Conservation (phyloP, 37 sponge, comb jelly and placozoan species). For the Oopsacas minuta region DNA sequence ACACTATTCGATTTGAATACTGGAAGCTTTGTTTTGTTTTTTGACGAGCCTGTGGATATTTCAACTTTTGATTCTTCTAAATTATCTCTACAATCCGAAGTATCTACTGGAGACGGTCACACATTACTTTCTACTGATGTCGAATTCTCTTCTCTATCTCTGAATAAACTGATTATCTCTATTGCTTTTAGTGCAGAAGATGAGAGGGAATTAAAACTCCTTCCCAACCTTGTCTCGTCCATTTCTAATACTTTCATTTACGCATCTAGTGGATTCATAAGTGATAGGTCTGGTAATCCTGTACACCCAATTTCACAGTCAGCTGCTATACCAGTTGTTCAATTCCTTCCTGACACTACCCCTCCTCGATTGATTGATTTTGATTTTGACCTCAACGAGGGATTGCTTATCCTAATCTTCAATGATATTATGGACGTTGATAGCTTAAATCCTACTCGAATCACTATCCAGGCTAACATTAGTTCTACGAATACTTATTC, state of each 20-base stretch:
- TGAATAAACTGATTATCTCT: not conserved
- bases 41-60: constrained; percentile 59
- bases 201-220: not conserved
- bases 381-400: constrained; percentile 59
- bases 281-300: constrained; percentile 57
- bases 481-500: constrained; percentile 19
- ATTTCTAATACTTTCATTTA: not conserved
- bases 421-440: constrained; percentile 48
- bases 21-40: constrained; percentile 46
- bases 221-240: not conserved
- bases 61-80: constrained; percentile 43
- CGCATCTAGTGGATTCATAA: constrained; percentile 30
- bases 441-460: constrained; percentile 40
- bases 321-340: constrained; percentile 20
- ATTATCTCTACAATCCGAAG: constrained; percentile 30
- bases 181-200: not conserved
- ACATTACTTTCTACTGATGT: not conserved
- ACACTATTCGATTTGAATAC: constrained; percentile 51
- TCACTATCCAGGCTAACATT: constrained; percentile 42
- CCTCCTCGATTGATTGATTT: constrained; percentile 50
- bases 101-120: not conserved
- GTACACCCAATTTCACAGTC: constrained; percentile 21
- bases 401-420: constrained; percentile 45
- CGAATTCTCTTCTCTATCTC: not conserved
- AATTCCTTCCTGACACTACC: constrained; percentile 39